Evolutionary conservation across 2,113 vertebrate genomes (phyloP).

Genomic region (Eulemur rufifrons): DNA sequence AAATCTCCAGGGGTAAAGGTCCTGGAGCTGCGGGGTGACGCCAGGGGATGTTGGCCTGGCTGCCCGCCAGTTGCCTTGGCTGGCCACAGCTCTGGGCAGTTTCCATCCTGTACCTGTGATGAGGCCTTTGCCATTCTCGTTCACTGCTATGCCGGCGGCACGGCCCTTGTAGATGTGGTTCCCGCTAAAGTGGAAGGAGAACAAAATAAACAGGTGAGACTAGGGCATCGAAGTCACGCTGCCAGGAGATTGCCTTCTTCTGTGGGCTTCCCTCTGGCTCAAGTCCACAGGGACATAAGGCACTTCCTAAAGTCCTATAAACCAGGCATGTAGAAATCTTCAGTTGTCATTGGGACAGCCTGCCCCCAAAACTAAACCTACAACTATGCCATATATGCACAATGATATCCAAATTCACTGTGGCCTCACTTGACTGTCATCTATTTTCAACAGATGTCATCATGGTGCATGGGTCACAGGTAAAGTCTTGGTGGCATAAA

Average conservation of each 20-base stretch:
- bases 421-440: background rate
- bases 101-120: constrained; percentile 88
- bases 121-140: constrained; percentile 93
- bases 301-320: background rate
- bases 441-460: background rate
- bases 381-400: background rate
- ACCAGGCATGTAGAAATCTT: background rate
- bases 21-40: background rate
- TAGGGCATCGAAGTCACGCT: background rate
- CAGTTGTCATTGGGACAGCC: background rate
- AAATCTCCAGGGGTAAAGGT: background rate
- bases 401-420: background rate
- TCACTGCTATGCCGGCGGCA: constrained; percentile 94
- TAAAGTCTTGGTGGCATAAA: background rate
- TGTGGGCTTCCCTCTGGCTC: background rate
- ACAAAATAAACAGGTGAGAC: constrained; percentile 26
- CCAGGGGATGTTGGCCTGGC: background rate
- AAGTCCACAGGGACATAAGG: background rate
- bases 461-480: background rate
- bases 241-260: background rate
- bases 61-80: too few species aligned
- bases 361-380: background rate
- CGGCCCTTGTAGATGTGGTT: constrained; percentile 96
- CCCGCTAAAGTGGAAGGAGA: constrained; percentile 83
- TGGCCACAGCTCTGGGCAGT: rapidly evolving